Percentiles rank a stretch among this genome's conserved stretches.
phyloP scores from a whole-genome alignment of 92 coral and sea anemone genomes.

The Heliopora coerulea region DNA sequence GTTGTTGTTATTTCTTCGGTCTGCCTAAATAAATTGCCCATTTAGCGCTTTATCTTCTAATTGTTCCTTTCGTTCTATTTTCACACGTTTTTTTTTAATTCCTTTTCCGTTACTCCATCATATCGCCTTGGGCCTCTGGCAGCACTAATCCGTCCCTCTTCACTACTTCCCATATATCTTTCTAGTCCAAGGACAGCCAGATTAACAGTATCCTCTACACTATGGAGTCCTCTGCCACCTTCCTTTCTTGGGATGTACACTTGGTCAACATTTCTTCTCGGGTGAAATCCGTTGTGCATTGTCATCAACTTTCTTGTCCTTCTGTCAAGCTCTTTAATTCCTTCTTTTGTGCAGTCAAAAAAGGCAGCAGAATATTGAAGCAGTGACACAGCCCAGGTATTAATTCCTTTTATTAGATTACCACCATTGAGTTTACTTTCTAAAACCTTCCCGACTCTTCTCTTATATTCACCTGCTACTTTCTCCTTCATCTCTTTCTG shows the following conservation, averaged over 20 bases:
- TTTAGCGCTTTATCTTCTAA: constrained; percentile 49
- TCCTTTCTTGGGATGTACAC: constrained; percentile 10
- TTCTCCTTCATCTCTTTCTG: constrained; percentile 35
- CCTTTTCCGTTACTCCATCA: constrained; percentile 14
- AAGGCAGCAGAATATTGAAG: constrained; percentile 40
- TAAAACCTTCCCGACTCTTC: constrained; percentile 41
- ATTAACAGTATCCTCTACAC: too few relatives aligned
- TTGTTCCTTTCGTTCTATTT: constrained; percentile 30
- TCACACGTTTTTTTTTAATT: constrained; percentile 25
- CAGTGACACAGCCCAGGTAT: constrained; percentile 40
- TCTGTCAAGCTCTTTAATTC: constrained; percentile 30
- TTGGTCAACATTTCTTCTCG: constrained; percentile 23
- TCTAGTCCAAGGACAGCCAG: constrained; percentile 18
- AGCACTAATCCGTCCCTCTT: constrained; percentile 21
- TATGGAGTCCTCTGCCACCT: constrained; percentile 11
- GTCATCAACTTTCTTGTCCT: constrained; percentile 41
- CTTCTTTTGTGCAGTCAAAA: constrained; percentile 35
- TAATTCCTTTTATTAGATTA: constrained; percentile 35
- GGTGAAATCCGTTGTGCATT: constrained; percentile 36
- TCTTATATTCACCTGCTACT: constrained; percentile 20
- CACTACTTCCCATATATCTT: constrained; percentile 22
- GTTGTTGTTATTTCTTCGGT: constrained; percentile 18
- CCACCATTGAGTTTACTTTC: constrained; percentile 40
- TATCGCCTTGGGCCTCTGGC: not conserved
- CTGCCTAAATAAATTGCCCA: constrained; percentile 55